These are phyloP conservation scores for Plodia interpunctella DNA, from an alignment of 1,140 invertebrate species.

Conservation along the genomic window DNA sequence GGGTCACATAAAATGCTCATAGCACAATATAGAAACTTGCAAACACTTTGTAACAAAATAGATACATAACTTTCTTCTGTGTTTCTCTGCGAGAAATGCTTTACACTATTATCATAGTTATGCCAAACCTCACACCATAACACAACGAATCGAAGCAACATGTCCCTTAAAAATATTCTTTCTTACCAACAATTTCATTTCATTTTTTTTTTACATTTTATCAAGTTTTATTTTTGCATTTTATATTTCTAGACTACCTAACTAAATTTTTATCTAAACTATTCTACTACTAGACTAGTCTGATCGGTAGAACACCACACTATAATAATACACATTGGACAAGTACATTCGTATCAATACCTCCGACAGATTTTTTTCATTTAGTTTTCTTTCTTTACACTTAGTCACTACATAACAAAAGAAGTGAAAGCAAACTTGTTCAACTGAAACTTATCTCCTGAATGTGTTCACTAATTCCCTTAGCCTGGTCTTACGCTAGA, in stretches of 20 bases:
- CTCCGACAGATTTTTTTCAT: constrained; percentile 63
- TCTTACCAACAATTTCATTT: constrained; percentile 77
- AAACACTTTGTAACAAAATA: constrained; percentile 79
- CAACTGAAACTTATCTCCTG: constrained; percentile 69
- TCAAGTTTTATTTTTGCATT: constrained; percentile 71
- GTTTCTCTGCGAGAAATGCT: constrained; percentile 72
- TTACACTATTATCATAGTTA: constrained; percentile 76
- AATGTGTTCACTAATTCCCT: constrained; percentile 64
- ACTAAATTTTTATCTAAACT: constrained; percentile 74
- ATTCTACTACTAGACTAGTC: constrained; percentile 77
- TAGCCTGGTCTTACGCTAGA: constrained; percentile 44
- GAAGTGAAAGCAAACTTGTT: constrained; percentile 74
- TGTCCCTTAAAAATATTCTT: constrained; percentile 78
- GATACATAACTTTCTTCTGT: constrained; percentile 75
- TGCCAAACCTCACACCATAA: constrained; percentile 75
- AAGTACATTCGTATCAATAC: constrained; percentile 75
- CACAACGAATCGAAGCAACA: constrained; percentile 78
- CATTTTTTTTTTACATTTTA: constrained; percentile 77
- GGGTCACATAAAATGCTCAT: constrained; percentile 77
- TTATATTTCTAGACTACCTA: constrained; percentile 75
- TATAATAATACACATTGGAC: constrained; percentile 77
- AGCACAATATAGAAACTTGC: constrained; percentile 78
- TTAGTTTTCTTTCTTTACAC: constrained; percentile 72
- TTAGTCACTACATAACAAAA: constrained; percentile 75
- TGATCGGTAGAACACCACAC: constrained; percentile 76